Base-by-base conservation (phyloP, 2,113 vertebrate species). In the Cranoglanis bouderius region DNA sequence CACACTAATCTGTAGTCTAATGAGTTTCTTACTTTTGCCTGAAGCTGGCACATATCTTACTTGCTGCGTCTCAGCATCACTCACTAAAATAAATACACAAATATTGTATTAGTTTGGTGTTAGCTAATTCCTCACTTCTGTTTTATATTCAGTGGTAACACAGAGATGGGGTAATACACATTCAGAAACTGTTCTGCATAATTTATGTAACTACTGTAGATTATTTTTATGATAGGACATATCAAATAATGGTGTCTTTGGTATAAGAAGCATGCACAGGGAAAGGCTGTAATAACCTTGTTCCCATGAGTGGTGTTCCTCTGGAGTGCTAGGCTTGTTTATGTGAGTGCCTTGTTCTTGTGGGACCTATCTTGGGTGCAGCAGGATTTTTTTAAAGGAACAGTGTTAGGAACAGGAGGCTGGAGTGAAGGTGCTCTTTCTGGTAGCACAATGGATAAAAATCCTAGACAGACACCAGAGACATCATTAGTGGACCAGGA, bases 301-400 rank as follows among this genome's bases (percentile, higher is more conserved):
- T 49, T 61, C 82, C 63, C 80, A 70, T 78, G 74, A 85, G 82
- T 75, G 32, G 63, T 87, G 87, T 81, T 65, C 85, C 84, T 72
- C 90, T 86, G 87, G 82, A 83, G 78, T 46, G 18, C 61, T 53
- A 77, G 88, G 53, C 88, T 84, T 92, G 91, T 91, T 91, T 89
- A 72, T 87, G 70, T 43, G 77, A 83, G 78, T 74, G 46, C 78
- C 80, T 87, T 82, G 70, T 82, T 85, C 84, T 72, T 46, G 9
- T 63, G 70, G 18, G 43, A 35, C 59, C 85, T 55, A 63, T 81
- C 78, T 19, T 63, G 43, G 59, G 40, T 88, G 53, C 81, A 61
- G 6, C 55, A 82, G 29, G 8, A 53, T 59, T 75, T 82, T 82
- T 61, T 83, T 59, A 75, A 51, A 87, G 26, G 55, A 49, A 78